Percentiles rank a stretch among this genome's conserved stretches.
Evolutionary conservation across 1,140 invertebrate species (phyloP).

Genomic region (Brachionus asplanchnoidis): DNA sequence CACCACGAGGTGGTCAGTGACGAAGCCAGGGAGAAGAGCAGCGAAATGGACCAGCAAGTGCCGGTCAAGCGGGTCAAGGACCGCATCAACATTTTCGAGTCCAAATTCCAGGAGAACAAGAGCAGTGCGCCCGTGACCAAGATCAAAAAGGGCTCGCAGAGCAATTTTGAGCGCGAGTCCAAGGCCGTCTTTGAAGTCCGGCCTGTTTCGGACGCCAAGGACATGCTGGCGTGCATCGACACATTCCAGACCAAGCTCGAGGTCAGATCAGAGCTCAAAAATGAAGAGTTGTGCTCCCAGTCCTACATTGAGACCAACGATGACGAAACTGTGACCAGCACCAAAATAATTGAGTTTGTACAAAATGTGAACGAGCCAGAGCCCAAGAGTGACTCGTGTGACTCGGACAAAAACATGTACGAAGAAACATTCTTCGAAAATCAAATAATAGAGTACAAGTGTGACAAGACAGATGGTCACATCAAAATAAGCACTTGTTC

Average conservation of each 20-base stretch:
- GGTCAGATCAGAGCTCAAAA: background rate
- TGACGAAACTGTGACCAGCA: background rate
- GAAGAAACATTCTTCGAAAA: conserved; percentile 20
- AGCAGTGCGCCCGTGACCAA: background rate
- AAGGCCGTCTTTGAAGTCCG: background rate
- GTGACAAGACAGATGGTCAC: background rate
- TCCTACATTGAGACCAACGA: background rate
- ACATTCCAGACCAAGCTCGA: background rate
- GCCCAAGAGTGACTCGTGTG: background rate
- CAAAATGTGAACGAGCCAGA: background rate
- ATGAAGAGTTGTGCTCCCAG: background rate
- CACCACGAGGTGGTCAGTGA: background rate
- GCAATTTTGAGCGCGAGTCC: background rate
- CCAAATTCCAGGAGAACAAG: conserved; percentile 34
- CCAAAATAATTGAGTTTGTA: background rate
- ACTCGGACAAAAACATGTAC: background rate
- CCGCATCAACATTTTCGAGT: conserved; percentile 19
- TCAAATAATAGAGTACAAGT: conserved; percentile 26
- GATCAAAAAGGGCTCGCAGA: conserved; percentile 22
- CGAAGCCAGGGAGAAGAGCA: background rate
- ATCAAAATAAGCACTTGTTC: conserved; percentile 1
- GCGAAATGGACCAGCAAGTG: background rate
- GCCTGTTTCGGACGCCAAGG: background rate
- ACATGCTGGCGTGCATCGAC: background rate
- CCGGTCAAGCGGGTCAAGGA: background rate